Evolutionary conservation across 2,797 vertebrate species (phyloP).

Genomic region (Odontamblyopus rebecca): DNA sequence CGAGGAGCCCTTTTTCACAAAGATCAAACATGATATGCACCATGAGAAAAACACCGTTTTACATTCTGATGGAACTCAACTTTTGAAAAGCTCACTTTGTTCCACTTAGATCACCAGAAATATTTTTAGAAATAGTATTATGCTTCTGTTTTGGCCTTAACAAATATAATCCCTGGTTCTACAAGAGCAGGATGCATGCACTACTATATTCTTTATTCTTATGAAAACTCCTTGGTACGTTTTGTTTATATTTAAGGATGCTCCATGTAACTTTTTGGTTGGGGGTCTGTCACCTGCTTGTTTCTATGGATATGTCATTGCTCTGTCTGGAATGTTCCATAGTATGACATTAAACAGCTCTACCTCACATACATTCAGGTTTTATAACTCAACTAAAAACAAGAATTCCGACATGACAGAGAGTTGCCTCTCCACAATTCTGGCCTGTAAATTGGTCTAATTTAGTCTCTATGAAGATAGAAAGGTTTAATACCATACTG

Average conservation of each 20-base stretch:
- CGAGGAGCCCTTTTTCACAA: neutral
- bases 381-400: no score
- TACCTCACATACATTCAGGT: no score
- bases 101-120: neutral
- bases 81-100: neutral
- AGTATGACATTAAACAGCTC: no score
- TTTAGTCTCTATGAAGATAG: no score
- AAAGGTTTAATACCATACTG: no score
- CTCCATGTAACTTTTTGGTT: no score
- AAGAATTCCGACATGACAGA: no score
- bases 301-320: no score
- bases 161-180: neutral
- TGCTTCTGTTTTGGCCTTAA: neutral
- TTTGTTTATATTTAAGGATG: neutral
- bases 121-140: neutral
- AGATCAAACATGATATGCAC: neutral
- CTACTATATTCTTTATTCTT: neutral
- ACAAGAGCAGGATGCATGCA: neutral
- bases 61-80: slow-evolving; percentile 4
- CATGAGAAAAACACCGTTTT: neutral
- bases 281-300: no score
- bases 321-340: no score
- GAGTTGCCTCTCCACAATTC: no score
- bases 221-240: neutral
- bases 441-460: no score